A percentile compares a stretch with the other conserved stretches of the same genome.
phyloP scores from a whole-genome alignment of 2,113 vertebrate species.

The Cololabis saira region DNA sequence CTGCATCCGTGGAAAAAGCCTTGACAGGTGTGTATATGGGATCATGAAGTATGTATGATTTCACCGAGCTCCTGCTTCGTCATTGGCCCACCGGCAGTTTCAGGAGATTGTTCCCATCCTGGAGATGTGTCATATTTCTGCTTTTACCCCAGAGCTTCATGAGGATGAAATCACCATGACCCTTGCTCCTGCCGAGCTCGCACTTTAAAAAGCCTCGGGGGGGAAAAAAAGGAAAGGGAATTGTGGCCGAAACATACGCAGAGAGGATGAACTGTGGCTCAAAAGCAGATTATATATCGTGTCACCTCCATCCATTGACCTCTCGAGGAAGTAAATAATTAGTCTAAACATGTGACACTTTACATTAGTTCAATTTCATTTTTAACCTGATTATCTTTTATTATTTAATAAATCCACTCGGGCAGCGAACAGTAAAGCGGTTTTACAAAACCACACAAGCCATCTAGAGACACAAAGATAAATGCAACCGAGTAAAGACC shows the following conservation, averaged over 20 bases:
- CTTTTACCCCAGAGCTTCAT: constrained; percentile 21
- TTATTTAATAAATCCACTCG: too few species aligned
- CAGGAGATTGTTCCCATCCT: constrained; percentile 25
- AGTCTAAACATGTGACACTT: background rate
- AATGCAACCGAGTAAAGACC: too few species aligned
- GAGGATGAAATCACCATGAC: constrained; percentile 37
- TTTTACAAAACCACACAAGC: too few species aligned
- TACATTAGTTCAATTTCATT: too few species aligned
- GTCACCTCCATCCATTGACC: background rate
- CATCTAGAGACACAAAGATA: too few species aligned
- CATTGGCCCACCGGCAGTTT: constrained; percentile 17
- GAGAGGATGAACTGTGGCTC: too few species aligned
- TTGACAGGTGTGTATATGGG: constrained; percentile 61
- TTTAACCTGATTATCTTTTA: too few species aligned
- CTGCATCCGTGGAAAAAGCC: constrained; percentile 14
- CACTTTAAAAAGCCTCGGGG: constrained; percentile 33
- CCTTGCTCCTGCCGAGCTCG: constrained; percentile 39
- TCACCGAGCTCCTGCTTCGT: constrained; percentile 24
- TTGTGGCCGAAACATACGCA: constrained; percentile 12
- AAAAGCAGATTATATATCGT: background rate
- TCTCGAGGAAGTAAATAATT: background rate
- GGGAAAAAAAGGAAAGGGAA: background rate
- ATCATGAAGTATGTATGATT: constrained; percentile 47
- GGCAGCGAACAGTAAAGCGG: too few species aligned
- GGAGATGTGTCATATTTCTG: constrained; percentile 23